Evolutionary conservation across 2,797 vertebrate species (phyloP).

Genomic region (Enoplosus armatus): DNA sequence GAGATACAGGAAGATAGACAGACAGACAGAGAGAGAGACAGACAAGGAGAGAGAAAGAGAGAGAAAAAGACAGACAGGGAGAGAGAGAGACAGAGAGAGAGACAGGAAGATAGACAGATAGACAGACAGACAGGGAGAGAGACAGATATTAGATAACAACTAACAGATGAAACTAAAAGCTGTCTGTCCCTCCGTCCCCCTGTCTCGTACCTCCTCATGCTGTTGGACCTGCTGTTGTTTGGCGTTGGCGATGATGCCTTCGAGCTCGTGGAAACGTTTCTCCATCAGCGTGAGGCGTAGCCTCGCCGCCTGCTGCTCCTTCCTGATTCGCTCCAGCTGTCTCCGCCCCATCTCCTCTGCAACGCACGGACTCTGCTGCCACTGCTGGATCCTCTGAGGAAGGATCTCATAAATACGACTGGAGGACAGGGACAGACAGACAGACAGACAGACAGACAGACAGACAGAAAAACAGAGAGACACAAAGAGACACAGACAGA

Average conservation of each 20-base stretch:
- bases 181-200: background rate
- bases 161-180: background rate
- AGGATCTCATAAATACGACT: slow-evolving; percentile 93
- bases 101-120: background rate
- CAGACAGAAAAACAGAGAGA: background rate
- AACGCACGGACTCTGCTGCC: slow-evolving; percentile 95
- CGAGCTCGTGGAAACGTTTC: slow-evolving; percentile 92
- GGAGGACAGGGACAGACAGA: background rate
- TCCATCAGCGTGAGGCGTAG: slow-evolving; percentile 93
- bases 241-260: slow-evolving; percentile 91
- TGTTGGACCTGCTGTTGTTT: slow-evolving; percentile 92
- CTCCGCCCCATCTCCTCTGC: slow-evolving; percentile 94
- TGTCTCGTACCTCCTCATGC: slow-evolving; percentile 90
- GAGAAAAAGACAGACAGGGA: background rate
- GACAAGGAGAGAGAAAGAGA: background rate
- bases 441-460: background rate
- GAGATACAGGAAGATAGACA: background rate
- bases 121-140: background rate
- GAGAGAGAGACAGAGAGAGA: background rate
- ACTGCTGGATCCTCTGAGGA: slow-evolving; percentile 94
- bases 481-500: too few species aligned
- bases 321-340: slow-evolving; percentile 92
- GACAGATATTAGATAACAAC: background rate
- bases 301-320: slow-evolving; percentile 92
- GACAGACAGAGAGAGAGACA: background rate